Evolutionary conservation across 92 coral and sea anemone species (phyloP), one percentile per base, ranked within the genome.

Genomic region (Zoanthus gigantus): DNA sequence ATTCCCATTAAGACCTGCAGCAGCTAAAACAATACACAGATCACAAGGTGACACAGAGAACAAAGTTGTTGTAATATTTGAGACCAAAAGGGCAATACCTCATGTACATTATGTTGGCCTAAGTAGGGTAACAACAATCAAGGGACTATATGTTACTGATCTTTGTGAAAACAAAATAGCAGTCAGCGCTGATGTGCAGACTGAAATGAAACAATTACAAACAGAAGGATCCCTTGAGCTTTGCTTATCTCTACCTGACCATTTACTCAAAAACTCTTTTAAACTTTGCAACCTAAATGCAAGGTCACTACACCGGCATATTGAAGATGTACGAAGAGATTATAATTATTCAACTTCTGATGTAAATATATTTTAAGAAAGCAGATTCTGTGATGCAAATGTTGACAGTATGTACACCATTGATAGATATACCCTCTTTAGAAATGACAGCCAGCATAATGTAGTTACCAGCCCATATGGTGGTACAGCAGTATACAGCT

Each of bases 401-500:
- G 75, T 23, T 82, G 80, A 69, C 53, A 72, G 65, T 68, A 71
- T 88, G 82, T 82, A 88, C 82, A 60, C 50, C 69, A 71, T 83
- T 50, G 83, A 89, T 44, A 83, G 84, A 46, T 83, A 45, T 63
- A 82, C 44, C 23, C 73, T 83, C 37, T 88, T 89, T 89, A 23
- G 73, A 68, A 68, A 68, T 23, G 73, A 68, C 73, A 68, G 73
- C 44, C 73, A 60, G 68, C 68, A 60, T 60, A 60, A 60, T 60
- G 23, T 0, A 60, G 57, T 29, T 34, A 84, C 29, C 17, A 28
- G 85, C 46, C 92, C 92, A 30, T 84, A 60, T 89, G 75, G 83
- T 60, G 88, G 92, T 58, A 89, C 91, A 69, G 91, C 91, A 69
- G 82, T 88, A 34, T 88, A 89, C 68, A 74, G 88, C 83, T 76